Conservation (phyloP, 2,113 vertebrate species). For the Entelurus aequoreus region DNA sequence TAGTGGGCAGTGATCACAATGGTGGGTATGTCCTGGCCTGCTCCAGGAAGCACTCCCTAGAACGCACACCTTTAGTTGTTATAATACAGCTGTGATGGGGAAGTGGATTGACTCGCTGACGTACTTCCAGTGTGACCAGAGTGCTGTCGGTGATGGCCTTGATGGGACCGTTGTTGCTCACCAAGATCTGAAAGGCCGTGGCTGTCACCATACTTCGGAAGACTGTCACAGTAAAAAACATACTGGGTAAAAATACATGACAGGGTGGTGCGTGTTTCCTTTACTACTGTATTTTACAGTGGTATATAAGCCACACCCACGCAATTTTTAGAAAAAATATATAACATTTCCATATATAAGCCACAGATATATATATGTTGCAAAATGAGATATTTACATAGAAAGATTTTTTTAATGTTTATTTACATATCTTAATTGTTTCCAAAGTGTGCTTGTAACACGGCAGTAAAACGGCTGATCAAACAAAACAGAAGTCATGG, state of each 20-base stretch:
- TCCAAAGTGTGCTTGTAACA: too few relatives aligned
- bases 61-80: slow-evolving; percentile 11
- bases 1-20: slow-evolving; percentile 76
- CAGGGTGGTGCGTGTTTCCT: not conserved
- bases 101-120: not conserved
- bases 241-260: not conserved
- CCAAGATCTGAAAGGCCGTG: slow-evolving; percentile 74
- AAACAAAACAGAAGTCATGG: too few relatives aligned
- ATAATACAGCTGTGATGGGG: not conserved
- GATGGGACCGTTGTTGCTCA: slow-evolving; percentile 66
- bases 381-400: too few relatives aligned
- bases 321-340: too few relatives aligned
- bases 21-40: slow-evolving; percentile 64
- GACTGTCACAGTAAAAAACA: slow-evolving; percentile 49
- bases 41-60: slow-evolving; percentile 70
- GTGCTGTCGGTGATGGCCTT: slow-evolving; percentile 62
- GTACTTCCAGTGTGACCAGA: slow-evolving; percentile 72
- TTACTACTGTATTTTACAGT: not conserved
- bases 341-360: too few relatives aligned
- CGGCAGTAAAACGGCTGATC: too few relatives aligned
- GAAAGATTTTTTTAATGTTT: too few relatives aligned
- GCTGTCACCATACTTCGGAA: slow-evolving; percentile 73
- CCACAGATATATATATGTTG: too few relatives aligned
- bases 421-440: too few relatives aligned
- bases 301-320: too few relatives aligned